Conservation (phyloP, 2,113 vertebrate genomes). For the Erythrocercus mccallii region DNA sequence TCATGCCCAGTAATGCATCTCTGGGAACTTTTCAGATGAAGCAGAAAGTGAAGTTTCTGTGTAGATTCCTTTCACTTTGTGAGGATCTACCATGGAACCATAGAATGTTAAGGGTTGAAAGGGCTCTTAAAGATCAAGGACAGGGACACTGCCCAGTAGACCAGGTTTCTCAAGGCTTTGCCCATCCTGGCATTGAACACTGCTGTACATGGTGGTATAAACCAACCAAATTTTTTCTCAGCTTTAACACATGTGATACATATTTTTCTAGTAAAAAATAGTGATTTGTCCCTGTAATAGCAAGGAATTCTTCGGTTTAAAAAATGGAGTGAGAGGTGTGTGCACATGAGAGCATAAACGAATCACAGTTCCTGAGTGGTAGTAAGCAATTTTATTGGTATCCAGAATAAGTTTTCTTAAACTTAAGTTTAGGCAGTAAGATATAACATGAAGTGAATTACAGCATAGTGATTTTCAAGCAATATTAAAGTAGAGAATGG, state of each 20-base stretch:
- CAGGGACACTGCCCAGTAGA: neutral
- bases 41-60: neutral
- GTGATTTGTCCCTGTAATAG: neutral
- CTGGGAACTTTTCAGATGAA: neutral
- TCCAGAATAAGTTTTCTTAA: neutral
- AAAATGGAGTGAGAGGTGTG: accelerated
- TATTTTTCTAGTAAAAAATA: neutral
- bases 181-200: neutral
- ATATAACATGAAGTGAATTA: neutral
- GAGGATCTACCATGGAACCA: neutral
- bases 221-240: neutral
- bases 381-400: neutral
- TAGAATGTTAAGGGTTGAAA: neutral
- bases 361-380: neutral
- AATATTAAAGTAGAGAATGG: neutral
- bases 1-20: neutral
- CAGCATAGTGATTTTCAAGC: neutral
- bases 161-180: neutral
- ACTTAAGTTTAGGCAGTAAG: neutral
- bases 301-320: neutral
- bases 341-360: neutral
- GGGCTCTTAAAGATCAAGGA: neutral
- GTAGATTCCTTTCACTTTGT: neutral
- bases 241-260: neutral
- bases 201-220: neutral